These are phyloP conservation scores for Cordilura impudica DNA, from an alignment of 2,888 invertebrate genomes.

Conservation along the genomic window DNA sequence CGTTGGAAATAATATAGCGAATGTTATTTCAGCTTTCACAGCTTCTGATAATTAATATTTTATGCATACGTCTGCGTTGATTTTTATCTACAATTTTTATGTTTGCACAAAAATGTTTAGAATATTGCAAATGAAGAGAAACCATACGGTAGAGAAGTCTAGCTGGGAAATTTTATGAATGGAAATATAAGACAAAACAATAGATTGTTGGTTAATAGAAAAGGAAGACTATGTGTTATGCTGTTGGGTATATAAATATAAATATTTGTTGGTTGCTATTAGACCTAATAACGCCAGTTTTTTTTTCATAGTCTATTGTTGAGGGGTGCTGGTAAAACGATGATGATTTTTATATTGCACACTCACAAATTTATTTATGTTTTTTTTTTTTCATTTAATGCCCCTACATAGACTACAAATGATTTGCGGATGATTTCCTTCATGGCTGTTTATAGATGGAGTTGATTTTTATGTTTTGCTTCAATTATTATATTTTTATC, in stretches of 20 bases:
- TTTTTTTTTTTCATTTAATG: not conserved
- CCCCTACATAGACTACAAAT: not conserved
- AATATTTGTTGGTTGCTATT: not conserved
- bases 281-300: constrained; percentile 1
- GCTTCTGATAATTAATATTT: constrained; percentile 67
- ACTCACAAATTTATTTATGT: not conserved
- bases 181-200: constrained; percentile 49
- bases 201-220: constrained; percentile 1
- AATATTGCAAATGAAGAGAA: constrained; percentile 20
- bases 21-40: constrained; percentile 62
- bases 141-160: constrained; percentile 8
- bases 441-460: not conserved
- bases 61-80: constrained; percentile 67
- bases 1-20: constrained; percentile 55
- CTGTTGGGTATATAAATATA: no score
- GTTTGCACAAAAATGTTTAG: constrained; percentile 27
- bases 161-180: constrained; percentile 9
- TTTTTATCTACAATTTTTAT: constrained; percentile 63
- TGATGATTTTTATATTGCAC: not conserved
- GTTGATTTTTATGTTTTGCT: not conserved
- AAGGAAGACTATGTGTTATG: no score
- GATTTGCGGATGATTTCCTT: constrained; percentile 13
- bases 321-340: not conserved
- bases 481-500: not conserved
- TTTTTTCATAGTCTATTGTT: not conserved